Evolutionary conservation across 2,888 invertebrate genomes (phyloP), one percentile per base, ranked within the genome.

Genomic region (Rhingia rostrata): DNA sequence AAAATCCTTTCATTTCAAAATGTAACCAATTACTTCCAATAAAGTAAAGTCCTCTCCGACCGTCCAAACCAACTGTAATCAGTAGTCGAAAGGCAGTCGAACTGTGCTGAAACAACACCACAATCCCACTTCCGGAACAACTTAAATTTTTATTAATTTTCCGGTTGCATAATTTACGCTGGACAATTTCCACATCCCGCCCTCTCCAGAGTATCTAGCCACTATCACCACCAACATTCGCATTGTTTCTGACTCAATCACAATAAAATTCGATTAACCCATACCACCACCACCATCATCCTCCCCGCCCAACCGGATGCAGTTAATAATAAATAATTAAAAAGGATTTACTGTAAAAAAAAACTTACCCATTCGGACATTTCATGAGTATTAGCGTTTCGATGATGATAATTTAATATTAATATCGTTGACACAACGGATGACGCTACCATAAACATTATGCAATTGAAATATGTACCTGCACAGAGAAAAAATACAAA

Each of bases 381-480:
- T 93, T 96, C 96, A 93, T 98, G 98, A 88, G 98, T 98, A 93
- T 98, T 98, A 88, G 98, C 95, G 92, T 97, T 97, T 91, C 98
- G 95, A 93, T 99, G 98, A 93, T 99, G 99, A 93, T 98, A 98
- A 93, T 99, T 99, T 90, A 99, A 95, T 92, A 99, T 98, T 90
- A 98, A 95, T 91, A 99, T 98, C 87, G 98, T 99, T 92, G 98
- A 98, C 91, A 98, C 97, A 92, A 99, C 98, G 88, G 98, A 98
- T 90, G 98, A 97, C 89, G 98, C 98, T 93, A 98, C 98, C 98
- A 99, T 98, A 93, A 99, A 97, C 99, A 99, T 99, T 93, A 98
- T 98, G 93, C 98, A 98, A 94, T 98, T 98, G 94, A 99, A 99
- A 94, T 98, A 98, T 88, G 98, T 98, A 92, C 96, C 97, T 95